Base-by-base conservation (phyloP, 2,888 invertebrate species). In the Archips crataeganus region DNA sequence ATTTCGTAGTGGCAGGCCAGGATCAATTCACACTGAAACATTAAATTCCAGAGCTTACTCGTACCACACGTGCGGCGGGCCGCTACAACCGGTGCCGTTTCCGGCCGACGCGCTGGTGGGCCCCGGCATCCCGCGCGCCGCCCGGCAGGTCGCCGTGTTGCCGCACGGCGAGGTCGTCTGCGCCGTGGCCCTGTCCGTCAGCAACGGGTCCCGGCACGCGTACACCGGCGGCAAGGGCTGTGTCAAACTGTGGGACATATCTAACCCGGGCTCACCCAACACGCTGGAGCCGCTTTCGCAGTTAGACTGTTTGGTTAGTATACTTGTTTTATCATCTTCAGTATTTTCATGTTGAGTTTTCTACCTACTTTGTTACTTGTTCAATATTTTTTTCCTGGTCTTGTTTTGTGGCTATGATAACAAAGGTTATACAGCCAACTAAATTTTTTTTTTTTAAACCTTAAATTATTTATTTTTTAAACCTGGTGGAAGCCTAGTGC, bases 191-290 rank as follows among this genome's bases (percentile, higher is more conserved):
- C 97, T 99, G 87, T 98, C 98, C 74, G 95, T 86, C 10, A 78
- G 82, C 8, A 95, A 96, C 86, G 97, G 97, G 75, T 97, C 97
- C 77, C 96, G 98, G 81, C 98, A 98, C 90, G 98, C 99, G n/a
- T 99, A 99, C 93, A 99, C 99, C 0, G 99, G 99, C 39, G 99
- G 99, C 77, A 99, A 99, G 93, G 99, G 99, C 42, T 98, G 99
- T 90, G 99, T 99, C 77, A 99, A 99, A 92, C 97, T 99, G 32
- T 99, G 99, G 98, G 98, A 99, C 89, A 98, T 98, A 82, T 97
- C 97, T 82, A 98, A 97, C 84, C 97, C 98, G 0, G 97, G 96
- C 2, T 97, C 98, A 83, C 97, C 96, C 1, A 97, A 97, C 68
- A 97, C 98, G 83, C 91, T 99, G 51, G 99, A 99, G 79, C 98